Evolutionary conservation across 92 coral and sea anemone genomes (phyloP).

Genomic region (Ricordea florida): DNA sequence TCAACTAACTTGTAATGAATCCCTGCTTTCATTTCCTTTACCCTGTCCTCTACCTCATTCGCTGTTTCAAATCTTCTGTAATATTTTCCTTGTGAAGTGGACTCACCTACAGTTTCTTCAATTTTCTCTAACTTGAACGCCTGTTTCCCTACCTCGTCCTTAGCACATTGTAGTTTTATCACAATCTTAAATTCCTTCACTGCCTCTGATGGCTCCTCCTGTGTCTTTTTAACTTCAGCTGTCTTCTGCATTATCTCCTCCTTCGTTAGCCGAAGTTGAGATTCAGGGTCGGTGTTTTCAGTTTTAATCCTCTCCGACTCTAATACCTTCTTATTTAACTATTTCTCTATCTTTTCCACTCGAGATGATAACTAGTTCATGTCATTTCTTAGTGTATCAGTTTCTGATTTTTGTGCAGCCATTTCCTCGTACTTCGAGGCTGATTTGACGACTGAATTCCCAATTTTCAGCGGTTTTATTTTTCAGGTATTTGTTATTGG

Average conservation of each 20-base stretch:
- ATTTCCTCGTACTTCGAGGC: background rate
- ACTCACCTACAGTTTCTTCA: background rate
- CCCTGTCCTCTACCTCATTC: background rate
- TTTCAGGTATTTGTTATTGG: too few species aligned
- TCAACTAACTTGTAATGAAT: slow-evolving; percentile 8
- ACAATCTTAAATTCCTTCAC: background rate
- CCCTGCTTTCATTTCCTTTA: slow-evolving; percentile 1
- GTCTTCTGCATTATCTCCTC: slow-evolving; percentile 5
- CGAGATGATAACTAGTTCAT: background rate
- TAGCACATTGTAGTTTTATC: background rate
- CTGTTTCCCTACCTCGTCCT: background rate
- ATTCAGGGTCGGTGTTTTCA: background rate
- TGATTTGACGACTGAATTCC: too few species aligned
- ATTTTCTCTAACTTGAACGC: background rate
- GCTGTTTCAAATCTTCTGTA: background rate
- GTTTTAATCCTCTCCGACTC: background rate
- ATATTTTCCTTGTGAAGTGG: background rate
- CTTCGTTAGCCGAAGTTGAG: background rate
- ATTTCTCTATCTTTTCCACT: background rate
- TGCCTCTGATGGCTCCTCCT: slow-evolving; percentile 1
- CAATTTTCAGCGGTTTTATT: too few species aligned
- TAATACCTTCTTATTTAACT: background rate
- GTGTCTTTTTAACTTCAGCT: background rate
- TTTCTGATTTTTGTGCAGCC: background rate
- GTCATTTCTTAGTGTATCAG: background rate